Evolutionary conservation across 2,113 vertebrate genomes (phyloP), one percentile per base, ranked within the genome.

Genomic region (Cyanoderma ruficeps): DNA sequence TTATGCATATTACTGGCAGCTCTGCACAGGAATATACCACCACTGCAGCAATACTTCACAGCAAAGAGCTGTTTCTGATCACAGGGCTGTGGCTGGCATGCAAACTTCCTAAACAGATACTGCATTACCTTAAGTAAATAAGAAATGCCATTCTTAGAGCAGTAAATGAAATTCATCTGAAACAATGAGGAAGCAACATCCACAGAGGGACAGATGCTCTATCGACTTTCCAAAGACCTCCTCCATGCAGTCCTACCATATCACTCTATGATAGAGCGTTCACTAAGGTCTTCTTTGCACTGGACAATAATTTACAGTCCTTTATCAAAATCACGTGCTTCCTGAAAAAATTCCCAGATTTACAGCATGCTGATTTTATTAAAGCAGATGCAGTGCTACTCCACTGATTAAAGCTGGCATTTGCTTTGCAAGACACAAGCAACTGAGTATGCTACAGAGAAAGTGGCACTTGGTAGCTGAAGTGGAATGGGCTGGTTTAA

Each of bases 161-260:
- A 92, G 27, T 67, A 95, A 96, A 83, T 91, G 82, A 91, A 90
- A 59, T 82, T 96, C 46, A 84, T 57, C 92, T 80, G 87, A 89
- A 95, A 95, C 70, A 83, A 96, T 16, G 53, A 86, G 82, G 77
- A 82, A 90, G 81, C 39, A 87, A 85, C 46, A 90, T 87, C 94
- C 8, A 2, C 78, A 57, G 39, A 69, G 71, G 63, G 86, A 95
- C 61, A 97, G 79, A 91, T 24, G 20, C 53, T 69, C 55, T 81
- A 89, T 87, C 2, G 7, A 86, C 91, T 95, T 86, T 68, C 52
- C 76, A 47, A 72, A 92, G 53, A 39, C 30, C 42, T 87, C 39
- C 63, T 76, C 49, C 63, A 50, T 28, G 53, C 28, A 63, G 46
- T 74, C 33, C 37, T 44, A 60, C 55, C 83, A 44, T 39, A 91